These are phyloP conservation scores for Paracanthobrama guichenoti DNA, from an alignment of 2,113 vertebrate species.

Conservation along the genomic window DNA sequence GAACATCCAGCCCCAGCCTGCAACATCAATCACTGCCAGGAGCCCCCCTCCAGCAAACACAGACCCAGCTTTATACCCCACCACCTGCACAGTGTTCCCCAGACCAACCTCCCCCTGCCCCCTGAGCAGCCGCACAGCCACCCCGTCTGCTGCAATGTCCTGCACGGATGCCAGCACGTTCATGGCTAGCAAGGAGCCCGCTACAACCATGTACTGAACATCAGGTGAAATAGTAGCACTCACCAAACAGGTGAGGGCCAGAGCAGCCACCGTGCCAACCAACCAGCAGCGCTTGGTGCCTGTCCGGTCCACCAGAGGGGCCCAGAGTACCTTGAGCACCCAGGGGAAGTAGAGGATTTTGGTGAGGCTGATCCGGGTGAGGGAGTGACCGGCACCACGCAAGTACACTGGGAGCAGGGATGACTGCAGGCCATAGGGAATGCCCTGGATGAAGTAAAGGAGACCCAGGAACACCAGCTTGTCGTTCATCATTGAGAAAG, in stretches of 20 bases:
- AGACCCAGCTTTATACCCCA: constrained; percentile 87
- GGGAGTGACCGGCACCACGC: constrained; percentile 83
- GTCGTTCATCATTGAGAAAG: constrained; percentile 70
- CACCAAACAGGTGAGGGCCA: constrained; percentile 78
- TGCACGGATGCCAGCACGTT: constrained; percentile 84
- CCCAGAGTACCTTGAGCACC: constrained; percentile 87
- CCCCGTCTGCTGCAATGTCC: constrained; percentile 84
- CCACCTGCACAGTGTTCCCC: constrained; percentile 88
- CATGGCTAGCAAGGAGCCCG: constrained; percentile 79
- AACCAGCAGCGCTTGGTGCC: constrained; percentile 81
- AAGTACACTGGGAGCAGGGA: constrained; percentile 86
- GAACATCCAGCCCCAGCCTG: constrained; percentile 85
- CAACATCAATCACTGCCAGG: constrained; percentile 78
- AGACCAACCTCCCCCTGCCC: constrained; percentile 79
- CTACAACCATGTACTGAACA: constrained; percentile 67
- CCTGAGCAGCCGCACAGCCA: constrained; percentile 81
- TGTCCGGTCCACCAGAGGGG: constrained; percentile 81
- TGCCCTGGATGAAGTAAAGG: constrained; percentile 89
- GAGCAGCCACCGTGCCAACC: constrained; percentile 74
- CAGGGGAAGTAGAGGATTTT: constrained; percentile 85
- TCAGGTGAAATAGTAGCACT: constrained; percentile 77
- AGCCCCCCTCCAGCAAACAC: constrained; percentile 84
- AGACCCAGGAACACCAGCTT: constrained; percentile 83
- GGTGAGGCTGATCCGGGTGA: constrained; percentile 82
- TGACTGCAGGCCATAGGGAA: constrained; percentile 89